These are phyloP conservation scores for Octonoba sinensis DNA, from an alignment of 2,888 invertebrate genomes.

Conservation along the genomic window DNA sequence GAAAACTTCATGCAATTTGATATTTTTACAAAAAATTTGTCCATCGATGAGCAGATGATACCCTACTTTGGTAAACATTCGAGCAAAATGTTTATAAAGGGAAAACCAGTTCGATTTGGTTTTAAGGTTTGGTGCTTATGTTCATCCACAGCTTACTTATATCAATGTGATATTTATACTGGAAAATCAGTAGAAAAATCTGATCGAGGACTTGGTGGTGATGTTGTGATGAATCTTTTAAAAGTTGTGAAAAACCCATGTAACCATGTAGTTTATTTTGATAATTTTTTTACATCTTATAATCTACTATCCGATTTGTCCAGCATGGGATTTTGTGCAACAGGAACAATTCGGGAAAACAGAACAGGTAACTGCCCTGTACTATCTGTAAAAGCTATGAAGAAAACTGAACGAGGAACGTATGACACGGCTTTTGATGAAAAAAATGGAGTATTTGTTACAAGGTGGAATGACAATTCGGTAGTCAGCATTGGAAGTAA, in stretches of 20 bases:
- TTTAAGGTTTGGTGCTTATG: conserved; percentile 10
- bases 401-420: neutral
- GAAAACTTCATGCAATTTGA: neutral
- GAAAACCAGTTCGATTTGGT: neutral
- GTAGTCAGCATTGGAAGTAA: too few relatives aligned
- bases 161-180: conserved; percentile 5
- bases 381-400: conserved; percentile 1
- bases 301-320: neutral
- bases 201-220: conserved; percentile 10
- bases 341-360: conserved; percentile 9
- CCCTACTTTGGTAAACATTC: conserved; percentile 11
- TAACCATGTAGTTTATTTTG: neutral
- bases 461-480: neutral
- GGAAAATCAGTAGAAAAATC: conserved; percentile 11
- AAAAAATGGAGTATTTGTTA: neutral
- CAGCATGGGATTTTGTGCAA: neutral
- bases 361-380: conserved; percentile 1
- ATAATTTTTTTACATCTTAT: neutral
- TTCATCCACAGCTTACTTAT: conserved; percentile 1
- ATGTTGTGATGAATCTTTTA: conserved; percentile 13
- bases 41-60: conserved; percentile 17
- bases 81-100: conserved; percentile 20
- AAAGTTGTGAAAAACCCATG: neutral
- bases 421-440: conserved; percentile 6
- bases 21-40: conserved; percentile 6